Base-by-base conservation (phyloP, 2,888 invertebrate genomes). In the Anthrax anthrax region DNA sequence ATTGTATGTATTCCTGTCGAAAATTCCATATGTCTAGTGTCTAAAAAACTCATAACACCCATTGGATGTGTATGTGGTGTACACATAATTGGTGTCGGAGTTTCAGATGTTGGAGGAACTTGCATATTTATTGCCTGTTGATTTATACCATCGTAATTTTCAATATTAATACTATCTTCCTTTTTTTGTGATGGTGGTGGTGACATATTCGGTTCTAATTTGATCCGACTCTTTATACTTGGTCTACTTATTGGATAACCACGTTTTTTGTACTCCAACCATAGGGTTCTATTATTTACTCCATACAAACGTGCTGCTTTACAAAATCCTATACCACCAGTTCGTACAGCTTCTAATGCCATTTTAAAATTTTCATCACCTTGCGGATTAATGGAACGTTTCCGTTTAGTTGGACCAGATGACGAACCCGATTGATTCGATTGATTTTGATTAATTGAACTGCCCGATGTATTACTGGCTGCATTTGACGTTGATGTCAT, bases 251-350 rank as follows among this genome's bases (percentile, higher is more conserved):
- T 83, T 2, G 85, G 85, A 64, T 87, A 87, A 0, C 87, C 87
- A 39, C 83, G 78, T 64, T 84, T 85, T 60, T 84, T 86, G 62
- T 86, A 87, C 60, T 87, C 87, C 37, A 87, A 70, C 87, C 87
- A 87, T 3, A 88, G 70, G 1, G 87, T 87, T 47, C 87, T 74
- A 67, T 87, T 87, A 66, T 87, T 87, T 16, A 88, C 85, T 29
- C 87, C 87, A 64, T 83, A 87, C 69, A 85, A 76, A 44, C 84
- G 72, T 1, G 87, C 87, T 10, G 87, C 87, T 59, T 86, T 86
- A 65, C 87, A 87, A 66, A 87, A 87, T 2, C 87, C 87, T 55
- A 87, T 84, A 37, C 85, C 84, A 18, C 87, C 87, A 58, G 79
- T 81, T 50, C 86, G 75, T 1, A 87, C 87, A 0, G 86, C 87